Percentiles rank a stretch among this genome's conserved stretches.
phyloP scores from a whole-genome alignment of 2,888 invertebrate species.

The Eupithecia subfuscata region DNA sequence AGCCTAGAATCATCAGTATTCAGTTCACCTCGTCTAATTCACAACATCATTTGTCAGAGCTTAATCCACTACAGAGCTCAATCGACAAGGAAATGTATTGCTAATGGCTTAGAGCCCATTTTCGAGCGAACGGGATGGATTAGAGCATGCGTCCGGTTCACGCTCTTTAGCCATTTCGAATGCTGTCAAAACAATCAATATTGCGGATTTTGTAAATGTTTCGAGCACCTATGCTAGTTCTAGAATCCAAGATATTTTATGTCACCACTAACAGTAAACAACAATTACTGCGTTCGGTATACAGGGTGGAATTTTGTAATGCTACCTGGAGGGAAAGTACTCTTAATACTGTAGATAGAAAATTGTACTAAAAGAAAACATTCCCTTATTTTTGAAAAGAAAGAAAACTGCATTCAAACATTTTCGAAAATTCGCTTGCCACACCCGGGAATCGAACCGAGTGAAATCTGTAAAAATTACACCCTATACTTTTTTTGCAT shows the following conservation, averaged over 20 bases:
- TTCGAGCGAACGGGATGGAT: conserved; percentile 3
- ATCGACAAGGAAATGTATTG: conserved; percentile 6
- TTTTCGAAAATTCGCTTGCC: too few species aligned
- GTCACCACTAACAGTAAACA: not conserved
- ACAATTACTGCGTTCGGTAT: too few species aligned
- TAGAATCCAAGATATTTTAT: not conserved
- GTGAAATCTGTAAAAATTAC: too few species aligned
- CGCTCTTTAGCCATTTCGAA: not conserved
- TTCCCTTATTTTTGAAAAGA: too few species aligned
- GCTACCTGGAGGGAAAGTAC: too few species aligned
- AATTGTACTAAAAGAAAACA: too few species aligned
- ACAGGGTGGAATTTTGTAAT: too few species aligned
- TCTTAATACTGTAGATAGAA: too few species aligned
- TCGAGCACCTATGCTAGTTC: not conserved
- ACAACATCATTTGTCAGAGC: conserved; percentile 54
- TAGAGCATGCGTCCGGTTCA: not conserved
- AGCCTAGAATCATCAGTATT: conserved; percentile 22
- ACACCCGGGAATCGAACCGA: too few species aligned
- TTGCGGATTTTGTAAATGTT: not conserved
- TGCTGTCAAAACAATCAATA: conserved; percentile 1
- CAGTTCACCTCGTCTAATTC: conserved; percentile 29
- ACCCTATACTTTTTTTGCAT: too few species aligned
- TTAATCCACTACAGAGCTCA: conserved; percentile 9
- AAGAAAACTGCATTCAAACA: too few species aligned
- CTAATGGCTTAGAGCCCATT: not conserved